Base-by-base conservation (phyloP, 2,113 vertebrate genomes). In the Pithys albifrons region DNA sequence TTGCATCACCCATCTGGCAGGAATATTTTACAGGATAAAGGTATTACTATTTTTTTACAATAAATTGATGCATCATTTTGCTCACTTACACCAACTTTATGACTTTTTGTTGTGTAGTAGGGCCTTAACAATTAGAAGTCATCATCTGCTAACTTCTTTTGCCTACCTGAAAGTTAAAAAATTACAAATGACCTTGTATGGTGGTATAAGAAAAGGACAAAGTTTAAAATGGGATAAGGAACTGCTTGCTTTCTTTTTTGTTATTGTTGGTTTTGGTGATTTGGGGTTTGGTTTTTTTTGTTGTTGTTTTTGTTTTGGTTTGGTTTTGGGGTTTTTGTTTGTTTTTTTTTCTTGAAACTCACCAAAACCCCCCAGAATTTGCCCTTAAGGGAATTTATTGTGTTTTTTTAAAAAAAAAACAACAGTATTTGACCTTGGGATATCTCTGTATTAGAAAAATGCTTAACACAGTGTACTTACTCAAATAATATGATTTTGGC, bases 1-100 rank as follows among this genome's bases (percentile, higher is more conserved):
- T 97, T 97, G 95, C 97, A 96, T 95, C 96, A 92, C 33, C 96
- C 96, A 88, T 37, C 93, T 66, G 95, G 69, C 84, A 97, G 85
- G 93, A 97, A 78, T 92, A 67, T 91, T 75, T 58, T 95, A 75
- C 97, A 93, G 73, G 85, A 96, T 64, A 96, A 98, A 98, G 98
- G 98, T 98, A 98, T 83, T 95, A 69, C 51, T 77, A 12, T 80
- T 95, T 78, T 93, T 88, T 93, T 91, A 61, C 80, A 91, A 87
- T 91, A 67, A 89, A 91, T 54, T 46, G 29, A 43, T 91, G 62
- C 73, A 28, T 95, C n/a, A 2, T 67, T 95, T 95, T 95, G 33
- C 59, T 94, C 35, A 14, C n/a, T 85, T 46, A 19, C 12, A 15
- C 70, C 54, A 72, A 31, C 10, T 69, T 78, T 25, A 49, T 62